phyloP scores from a whole-genome alignment of 92 coral and sea anemone genomes.

The Epizoanthus scotinus region DNA sequence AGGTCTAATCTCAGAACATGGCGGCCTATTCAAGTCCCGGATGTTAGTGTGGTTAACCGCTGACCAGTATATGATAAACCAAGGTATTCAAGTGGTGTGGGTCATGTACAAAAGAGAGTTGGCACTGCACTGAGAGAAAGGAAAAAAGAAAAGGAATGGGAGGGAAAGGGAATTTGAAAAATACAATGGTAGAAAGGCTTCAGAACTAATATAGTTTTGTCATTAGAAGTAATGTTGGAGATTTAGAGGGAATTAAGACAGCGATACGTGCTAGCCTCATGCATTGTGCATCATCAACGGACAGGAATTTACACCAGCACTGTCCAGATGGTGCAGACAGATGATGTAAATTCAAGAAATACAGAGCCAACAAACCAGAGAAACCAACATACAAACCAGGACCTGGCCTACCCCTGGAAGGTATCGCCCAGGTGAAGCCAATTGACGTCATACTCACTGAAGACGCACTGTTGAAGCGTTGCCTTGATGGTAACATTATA shows the following conservation, averaged over 20 bases:
- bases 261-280: constrained; percentile 46
- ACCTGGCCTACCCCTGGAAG: constrained; percentile 45
- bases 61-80: too few species aligned
- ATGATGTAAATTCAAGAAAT: constrained; percentile 44
- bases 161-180: constrained; percentile 49
- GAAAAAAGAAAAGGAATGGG: constrained; percentile 47
- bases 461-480: constrained; percentile 41
- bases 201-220: constrained; percentile 50
- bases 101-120: constrained; percentile 55
- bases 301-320: constrained; percentile 23
- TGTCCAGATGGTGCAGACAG: constrained; percentile 44
- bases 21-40: too few species aligned
- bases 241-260: constrained; percentile 39
- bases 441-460: constrained; percentile 49
- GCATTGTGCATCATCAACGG: constrained; percentile 38
- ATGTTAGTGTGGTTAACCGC: too few species aligned
- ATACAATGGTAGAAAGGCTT: constrained; percentile 47
- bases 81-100: constrained; percentile 44
- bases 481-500: constrained; percentile 60
- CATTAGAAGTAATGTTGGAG: constrained; percentile 44
- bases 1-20: too few species aligned
- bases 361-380: constrained; percentile 16
- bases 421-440: constrained; percentile 47
- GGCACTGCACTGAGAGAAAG: constrained; percentile 53
- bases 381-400: constrained; percentile 41